phyloP scores from a whole-genome alignment of 2,888 invertebrate species.

The Drosophila putrida region DNA sequence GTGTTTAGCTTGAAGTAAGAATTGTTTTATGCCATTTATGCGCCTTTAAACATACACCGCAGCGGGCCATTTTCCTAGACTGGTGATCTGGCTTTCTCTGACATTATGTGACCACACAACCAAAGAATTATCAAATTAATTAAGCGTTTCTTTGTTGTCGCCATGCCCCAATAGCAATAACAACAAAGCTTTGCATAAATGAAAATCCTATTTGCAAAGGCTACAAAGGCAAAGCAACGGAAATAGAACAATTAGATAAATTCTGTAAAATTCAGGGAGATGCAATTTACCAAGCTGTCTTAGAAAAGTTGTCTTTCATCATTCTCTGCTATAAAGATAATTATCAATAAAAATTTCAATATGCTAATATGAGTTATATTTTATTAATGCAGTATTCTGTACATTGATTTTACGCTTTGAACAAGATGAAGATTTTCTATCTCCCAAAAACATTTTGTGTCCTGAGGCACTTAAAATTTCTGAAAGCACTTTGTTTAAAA shows the following conservation, averaged over 20 bases:
- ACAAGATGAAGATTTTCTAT: background rate
- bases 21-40: slow-evolving; percentile 54
- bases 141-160: slow-evolving; percentile 59
- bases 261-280: slow-evolving; percentile 1
- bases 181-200: slow-evolving; percentile 44
- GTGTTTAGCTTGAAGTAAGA: slow-evolving; percentile 12
- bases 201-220: slow-evolving; percentile 47
- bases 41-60: slow-evolving; percentile 57
- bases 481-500: no score
- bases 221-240: slow-evolving; percentile 1
- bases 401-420: background rate
- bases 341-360: background rate
- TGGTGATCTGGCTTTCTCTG: slow-evolving; percentile 34
- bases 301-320: background rate
- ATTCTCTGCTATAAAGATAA: background rate
- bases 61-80: slow-evolving; percentile 42
- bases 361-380: background rate
- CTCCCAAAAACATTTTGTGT: no score
- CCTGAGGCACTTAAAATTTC: no score
- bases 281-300: slow-evolving; percentile 13
- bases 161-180: slow-evolving; percentile 28
- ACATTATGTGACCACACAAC: slow-evolving; percentile 42
- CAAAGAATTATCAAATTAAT: slow-evolving; percentile 74
- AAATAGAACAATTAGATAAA: slow-evolving; percentile 17
- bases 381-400: background rate